Conservation (phyloP, 2,888 invertebrate species). For the Automeris io region DNA sequence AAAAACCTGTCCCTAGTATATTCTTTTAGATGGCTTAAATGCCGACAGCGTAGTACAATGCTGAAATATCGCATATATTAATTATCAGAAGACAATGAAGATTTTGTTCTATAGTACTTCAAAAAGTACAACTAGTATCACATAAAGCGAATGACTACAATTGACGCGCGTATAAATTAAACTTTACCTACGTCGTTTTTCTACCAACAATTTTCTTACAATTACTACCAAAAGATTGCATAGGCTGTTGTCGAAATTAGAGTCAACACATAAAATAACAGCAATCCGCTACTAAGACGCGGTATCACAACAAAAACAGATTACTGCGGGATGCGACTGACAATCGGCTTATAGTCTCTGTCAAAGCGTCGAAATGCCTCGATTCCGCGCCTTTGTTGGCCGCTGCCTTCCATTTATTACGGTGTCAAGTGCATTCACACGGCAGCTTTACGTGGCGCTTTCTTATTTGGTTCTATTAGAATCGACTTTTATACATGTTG, state of each 20-base stretch:
- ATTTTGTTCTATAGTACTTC: too few relatives aligned
- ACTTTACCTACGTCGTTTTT: too few relatives aligned
- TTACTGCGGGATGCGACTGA: slow-evolving; percentile 30
- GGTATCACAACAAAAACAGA: slow-evolving; percentile 38
- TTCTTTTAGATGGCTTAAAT: too few relatives aligned
- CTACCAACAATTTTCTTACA: too few relatives aligned
- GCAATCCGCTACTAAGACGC: slow-evolving; percentile 16
- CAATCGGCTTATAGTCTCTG: slow-evolving; percentile 42
- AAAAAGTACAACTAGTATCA: too few relatives aligned
- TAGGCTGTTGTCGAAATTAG: slow-evolving; percentile 1
- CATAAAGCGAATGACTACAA: too few relatives aligned
- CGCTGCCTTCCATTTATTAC: slow-evolving; percentile 52
- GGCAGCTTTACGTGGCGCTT: slow-evolving; percentile 49
- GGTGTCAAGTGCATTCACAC: slow-evolving; percentile 61
- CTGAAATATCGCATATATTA: too few relatives aligned
- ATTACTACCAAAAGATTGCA: too few relatives aligned
- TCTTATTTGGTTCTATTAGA: slow-evolving; percentile 37
- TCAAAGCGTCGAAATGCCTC: slow-evolving; percentile 36
- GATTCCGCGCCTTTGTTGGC: slow-evolving; percentile 35
- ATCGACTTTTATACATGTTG: slow-evolving; percentile 34
- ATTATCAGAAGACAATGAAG: too few relatives aligned
- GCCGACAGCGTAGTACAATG: too few relatives aligned
- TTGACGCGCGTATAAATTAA: too few relatives aligned
- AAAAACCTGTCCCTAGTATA: too few relatives aligned
- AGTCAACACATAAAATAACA: slow-evolving; percentile 7